Evolutionary conservation across 2,888 invertebrate genomes (phyloP).

Genomic region (Polydrusus tereticollis): DNA sequence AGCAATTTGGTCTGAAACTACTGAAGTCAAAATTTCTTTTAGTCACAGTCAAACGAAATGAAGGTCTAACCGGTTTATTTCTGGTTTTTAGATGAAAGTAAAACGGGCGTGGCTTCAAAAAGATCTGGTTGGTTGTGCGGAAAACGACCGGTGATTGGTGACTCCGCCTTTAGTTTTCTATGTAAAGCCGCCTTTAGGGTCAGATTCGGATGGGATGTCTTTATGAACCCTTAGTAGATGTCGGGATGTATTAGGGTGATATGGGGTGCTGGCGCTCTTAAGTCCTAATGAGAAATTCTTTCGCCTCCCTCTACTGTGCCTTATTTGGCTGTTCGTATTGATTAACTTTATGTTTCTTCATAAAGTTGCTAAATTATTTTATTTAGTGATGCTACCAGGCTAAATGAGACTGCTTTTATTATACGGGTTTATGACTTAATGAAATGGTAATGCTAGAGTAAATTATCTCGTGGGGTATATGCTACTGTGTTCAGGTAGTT

Average conservation of each 20-base stretch:
- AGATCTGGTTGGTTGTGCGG: conserved; percentile 62
- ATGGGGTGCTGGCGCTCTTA: conserved; percentile 46
- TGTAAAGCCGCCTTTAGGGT: conserved; percentile 51
- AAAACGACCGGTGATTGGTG: conserved; percentile 63
- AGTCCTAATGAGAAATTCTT: conserved; percentile 49
- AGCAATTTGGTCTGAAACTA: background rate
- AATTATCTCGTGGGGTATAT: background rate
- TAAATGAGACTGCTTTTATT: conserved; percentile 27
- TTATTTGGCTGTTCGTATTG: conserved; percentile 46
- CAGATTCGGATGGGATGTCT: conserved; percentile 57
- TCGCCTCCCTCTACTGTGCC: conserved; percentile 31
- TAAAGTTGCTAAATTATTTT: conserved; percentile 41
- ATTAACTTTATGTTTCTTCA: conserved; percentile 43
- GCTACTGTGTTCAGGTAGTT: background rate
- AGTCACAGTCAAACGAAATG: background rate
- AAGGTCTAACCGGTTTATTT: conserved; percentile 33
- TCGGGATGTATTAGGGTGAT: conserved; percentile 63
- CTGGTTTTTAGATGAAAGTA: conserved; percentile 43
- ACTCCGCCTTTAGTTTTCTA: conserved; percentile 56
- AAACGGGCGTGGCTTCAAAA: conserved; percentile 54
- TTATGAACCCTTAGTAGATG: conserved; percentile 66
- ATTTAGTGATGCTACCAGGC: conserved; percentile 36
- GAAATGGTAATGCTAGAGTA: conserved; percentile 9
- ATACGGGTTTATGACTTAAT: conserved; percentile 22
- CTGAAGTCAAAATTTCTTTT: background rate